Percentiles rank a stretch among this genome's conserved stretches.
These are phyloP conservation scores for Melanotaenia nigrans DNA, from an alignment of 2,797 vertebrate genomes.

Conservation along the genomic window DNA sequence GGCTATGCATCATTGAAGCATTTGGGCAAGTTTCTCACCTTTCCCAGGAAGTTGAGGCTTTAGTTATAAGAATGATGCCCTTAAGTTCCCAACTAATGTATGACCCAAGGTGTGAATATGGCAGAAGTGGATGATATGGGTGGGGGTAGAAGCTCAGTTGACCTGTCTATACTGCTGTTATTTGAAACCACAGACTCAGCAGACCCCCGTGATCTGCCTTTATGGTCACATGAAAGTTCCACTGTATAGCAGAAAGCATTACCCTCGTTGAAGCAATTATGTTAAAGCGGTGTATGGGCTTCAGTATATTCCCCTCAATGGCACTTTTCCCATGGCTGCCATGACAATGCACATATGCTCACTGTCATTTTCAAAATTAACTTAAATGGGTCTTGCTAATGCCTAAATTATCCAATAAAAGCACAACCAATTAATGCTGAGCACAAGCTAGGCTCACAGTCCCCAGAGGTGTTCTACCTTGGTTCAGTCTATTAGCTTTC, in stretches of 20 bases:
- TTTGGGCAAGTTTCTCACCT: constrained; percentile 71
- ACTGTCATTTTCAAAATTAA: constrained; percentile 81
- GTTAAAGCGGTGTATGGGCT: constrained; percentile 43
- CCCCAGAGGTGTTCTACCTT: constrained; percentile 78
- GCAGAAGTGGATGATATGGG: constrained; percentile 69
- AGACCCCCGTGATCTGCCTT: constrained; percentile 67
- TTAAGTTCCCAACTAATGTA: constrained; percentile 72
- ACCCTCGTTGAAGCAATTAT: constrained; percentile 57
- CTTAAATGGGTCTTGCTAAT: constrained; percentile 78
- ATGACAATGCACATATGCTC: constrained; percentile 74
- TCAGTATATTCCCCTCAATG: constrained; percentile 40
- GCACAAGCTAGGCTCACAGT: constrained; percentile 73
- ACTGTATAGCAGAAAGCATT: constrained; percentile 63
- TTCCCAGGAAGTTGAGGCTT: constrained; percentile 73
- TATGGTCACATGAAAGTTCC: constrained; percentile 74
- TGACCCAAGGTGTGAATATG: constrained; percentile 73
- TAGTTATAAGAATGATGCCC: constrained; percentile 78
- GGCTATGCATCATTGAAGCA: constrained; percentile 50
- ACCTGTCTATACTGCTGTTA: constrained; percentile 74
- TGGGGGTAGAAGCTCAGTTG: constrained; percentile 64
- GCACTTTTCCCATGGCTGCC: constrained; percentile 69
- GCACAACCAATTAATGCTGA: constrained; percentile 73
- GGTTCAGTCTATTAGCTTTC: constrained; percentile 73
- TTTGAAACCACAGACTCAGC: constrained; percentile 72
- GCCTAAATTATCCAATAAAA: constrained; percentile 84